These are phyloP conservation scores for Sinohyriopsis cumingii DNA, from an alignment of 2,888 invertebrate species.

Conservation along the genomic window DNA sequence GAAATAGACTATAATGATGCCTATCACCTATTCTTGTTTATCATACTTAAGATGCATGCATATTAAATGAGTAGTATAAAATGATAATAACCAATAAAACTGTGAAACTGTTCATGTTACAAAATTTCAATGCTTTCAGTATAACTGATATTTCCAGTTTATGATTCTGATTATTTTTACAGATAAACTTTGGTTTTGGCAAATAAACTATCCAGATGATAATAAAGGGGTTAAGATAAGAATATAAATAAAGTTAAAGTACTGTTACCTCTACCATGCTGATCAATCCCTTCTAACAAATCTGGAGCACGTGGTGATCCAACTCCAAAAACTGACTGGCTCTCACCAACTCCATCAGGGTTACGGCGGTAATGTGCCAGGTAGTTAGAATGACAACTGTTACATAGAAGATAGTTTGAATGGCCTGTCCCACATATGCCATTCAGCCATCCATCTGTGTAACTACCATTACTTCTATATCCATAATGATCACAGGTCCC, in stretches of 20 bases:
- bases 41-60: no score
- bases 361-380: constrained; percentile 25
- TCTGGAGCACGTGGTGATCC: constrained; percentile 49
- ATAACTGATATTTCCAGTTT: no score
- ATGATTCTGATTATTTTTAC: no score
- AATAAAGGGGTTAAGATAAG: no score
- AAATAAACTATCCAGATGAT: no score
- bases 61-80: no score
- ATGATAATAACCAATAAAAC: no score
- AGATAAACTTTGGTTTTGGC: no score
- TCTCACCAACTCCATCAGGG: constrained; percentile 9
- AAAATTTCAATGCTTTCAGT: no score
- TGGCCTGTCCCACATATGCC: constrained; percentile 75
- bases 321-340: background rate
- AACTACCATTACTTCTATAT: constrained; percentile 64
- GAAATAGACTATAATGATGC: no score
- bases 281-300: constrained; percentile 38
- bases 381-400: constrained; percentile 75
- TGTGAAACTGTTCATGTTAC: no score
- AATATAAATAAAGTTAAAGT: background rate
- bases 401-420: constrained; percentile 75
- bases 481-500: constrained; percentile 64
- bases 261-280: constrained; percentile 9
- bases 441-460: constrained; percentile 70
- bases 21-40: no score